Evolutionary conservation across 2,113 vertebrate genomes (phyloP).

Genomic region (Mobula birostris): DNA sequence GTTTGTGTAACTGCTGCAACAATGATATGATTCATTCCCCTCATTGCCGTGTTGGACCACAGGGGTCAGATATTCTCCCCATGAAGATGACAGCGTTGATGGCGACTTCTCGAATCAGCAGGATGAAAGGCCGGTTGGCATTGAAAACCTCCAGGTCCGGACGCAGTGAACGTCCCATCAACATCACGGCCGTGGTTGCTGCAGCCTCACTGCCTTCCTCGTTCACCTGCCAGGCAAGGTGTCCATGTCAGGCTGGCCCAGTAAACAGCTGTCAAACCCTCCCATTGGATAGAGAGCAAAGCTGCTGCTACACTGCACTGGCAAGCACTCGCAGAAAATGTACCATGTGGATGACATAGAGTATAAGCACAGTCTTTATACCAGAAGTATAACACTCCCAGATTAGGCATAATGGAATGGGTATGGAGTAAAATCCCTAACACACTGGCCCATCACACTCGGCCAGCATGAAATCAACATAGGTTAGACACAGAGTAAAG

Average conservation of each 20-base stretch:
- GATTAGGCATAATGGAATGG: neutral
- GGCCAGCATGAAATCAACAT: neutral
- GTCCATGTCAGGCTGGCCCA: neutral
- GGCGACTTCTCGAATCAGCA: conserved; percentile 77
- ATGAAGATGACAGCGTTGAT: conserved; percentile 84
- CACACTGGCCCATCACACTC: neutral
- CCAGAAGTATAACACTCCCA: neutral
- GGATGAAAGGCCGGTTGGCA: conserved; percentile 81
- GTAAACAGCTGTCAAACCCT: neutral
- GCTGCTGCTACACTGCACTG: neutral
- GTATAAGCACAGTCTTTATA: neutral
- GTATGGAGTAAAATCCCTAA: neutral
- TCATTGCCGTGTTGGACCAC: conserved; percentile 39
- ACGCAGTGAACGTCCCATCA: conserved; percentile 73
- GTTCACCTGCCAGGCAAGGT: conserved; percentile 67
- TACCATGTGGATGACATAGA: neutral
- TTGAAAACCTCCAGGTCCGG: conserved; percentile 61
- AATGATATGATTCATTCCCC: neutral
- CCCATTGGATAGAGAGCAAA: neutral
- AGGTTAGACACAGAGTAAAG: neutral
- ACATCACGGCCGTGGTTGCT: conserved; percentile 56
- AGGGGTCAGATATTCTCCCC: conserved; percentile 78
- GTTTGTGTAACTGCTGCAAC: neutral
- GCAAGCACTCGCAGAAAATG: neutral
- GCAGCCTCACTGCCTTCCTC: conserved; percentile 90